phyloP scores from a whole-genome alignment of 1,140 invertebrate genomes.

The Geopemphigus sp. region DNA sequence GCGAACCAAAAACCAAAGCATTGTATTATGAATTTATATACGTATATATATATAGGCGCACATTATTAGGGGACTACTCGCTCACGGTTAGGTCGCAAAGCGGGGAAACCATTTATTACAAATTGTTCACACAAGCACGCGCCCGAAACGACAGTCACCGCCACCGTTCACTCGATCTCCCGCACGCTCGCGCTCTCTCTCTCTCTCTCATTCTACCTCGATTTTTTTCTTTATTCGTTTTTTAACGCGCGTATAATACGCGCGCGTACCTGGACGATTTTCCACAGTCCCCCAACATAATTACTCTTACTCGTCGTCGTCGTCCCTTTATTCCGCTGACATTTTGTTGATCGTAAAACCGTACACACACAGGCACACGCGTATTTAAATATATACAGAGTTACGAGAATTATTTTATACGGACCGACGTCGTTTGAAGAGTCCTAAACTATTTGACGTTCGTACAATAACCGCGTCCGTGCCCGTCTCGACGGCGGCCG shows the following conservation, averaged over 20 bases:
- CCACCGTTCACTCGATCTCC: no score
- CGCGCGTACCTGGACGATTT: not conserved
- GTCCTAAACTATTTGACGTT: no score
- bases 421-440: no score
- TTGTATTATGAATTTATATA: not conserved
- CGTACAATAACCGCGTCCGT: no score
- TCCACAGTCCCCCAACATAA: not conserved
- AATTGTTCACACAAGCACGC: constrained; percentile 35
- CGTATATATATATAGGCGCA: not conserved
- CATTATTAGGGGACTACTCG: not conserved
- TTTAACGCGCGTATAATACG: not conserved
- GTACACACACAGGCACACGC: no score
- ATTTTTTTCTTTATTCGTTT: constrained; percentile 13
- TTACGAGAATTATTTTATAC: no score
- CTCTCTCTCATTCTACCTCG: not conserved
- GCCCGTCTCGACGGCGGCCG: no score
- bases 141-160: constrained; percentile 7
- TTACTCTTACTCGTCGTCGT: no score
- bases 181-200: not conserved
- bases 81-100: constrained; percentile 11
- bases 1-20: not conserved
- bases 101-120: constrained; percentile 33
- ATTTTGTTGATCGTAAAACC: no score
- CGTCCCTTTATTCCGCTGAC: no score
- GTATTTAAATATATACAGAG: no score